phyloP scores from a whole-genome alignment of 2,888 invertebrate species.

The Hemithea aestivaria region DNA sequence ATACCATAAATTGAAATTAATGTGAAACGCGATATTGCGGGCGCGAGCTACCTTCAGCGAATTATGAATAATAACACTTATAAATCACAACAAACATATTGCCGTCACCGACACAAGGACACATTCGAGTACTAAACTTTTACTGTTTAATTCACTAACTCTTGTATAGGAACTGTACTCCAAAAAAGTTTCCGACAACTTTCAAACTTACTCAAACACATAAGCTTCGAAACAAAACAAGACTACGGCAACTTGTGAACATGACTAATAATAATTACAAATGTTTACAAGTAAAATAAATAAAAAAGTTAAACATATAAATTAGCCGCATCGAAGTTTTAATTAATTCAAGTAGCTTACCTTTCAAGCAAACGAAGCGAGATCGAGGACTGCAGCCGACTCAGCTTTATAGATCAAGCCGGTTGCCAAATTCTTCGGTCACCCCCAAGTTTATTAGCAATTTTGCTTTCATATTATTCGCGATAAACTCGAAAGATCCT shows the following conservation, averaged over 20 bases:
- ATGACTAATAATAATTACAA: too few species aligned
- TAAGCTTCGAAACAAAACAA: too few species aligned
- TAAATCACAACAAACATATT: conserved; percentile 7
- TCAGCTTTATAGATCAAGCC: conserved; percentile 37
- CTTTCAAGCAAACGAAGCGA: conserved; percentile 31
- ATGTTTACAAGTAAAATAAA: too few species aligned
- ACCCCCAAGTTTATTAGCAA: conserved; percentile 36
- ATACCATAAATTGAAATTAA: conserved; percentile 6
- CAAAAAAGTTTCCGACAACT: conserved; percentile 6
- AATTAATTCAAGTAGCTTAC: conserved; percentile 36
- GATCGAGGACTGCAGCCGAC: conserved; percentile 29
- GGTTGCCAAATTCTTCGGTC: conserved; percentile 32
- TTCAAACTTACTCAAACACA: conserved; percentile 2
- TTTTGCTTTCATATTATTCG: conserved; percentile 27
- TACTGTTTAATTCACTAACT: background rate
- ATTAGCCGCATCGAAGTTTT: conserved; percentile 22
- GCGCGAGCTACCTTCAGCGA: background rate
- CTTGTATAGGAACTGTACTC: background rate
- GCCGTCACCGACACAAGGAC: conserved; percentile 3
- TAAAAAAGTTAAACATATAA: conserved; percentile 2
- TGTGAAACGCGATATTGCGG: background rate
- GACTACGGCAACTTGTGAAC: too few species aligned
- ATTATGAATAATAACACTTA: conserved; percentile 3
- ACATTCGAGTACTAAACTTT: background rate
- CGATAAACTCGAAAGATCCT: conserved; percentile 20